These are phyloP conservation scores for Coccyzus lansbergi DNA, from an alignment of 2,797 vertebrate species.

Conservation along the genomic window DNA sequence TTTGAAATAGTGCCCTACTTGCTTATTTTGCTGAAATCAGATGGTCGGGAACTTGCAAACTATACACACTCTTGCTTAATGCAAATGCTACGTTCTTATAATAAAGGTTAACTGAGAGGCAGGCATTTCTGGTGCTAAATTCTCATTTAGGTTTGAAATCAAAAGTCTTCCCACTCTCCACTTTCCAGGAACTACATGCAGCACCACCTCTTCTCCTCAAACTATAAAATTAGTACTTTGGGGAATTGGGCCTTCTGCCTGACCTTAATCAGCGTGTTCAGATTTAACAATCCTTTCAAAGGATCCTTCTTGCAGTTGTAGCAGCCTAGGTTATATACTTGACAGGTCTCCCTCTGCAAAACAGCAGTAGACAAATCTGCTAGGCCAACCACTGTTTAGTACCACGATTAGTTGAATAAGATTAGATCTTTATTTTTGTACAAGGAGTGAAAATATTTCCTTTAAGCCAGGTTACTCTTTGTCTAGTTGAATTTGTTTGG, in stretches of 20 bases:
- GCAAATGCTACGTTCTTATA: constrained; percentile 13
- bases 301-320: constrained; percentile 22
- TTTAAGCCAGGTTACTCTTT: background rate
- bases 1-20: constrained; percentile 35
- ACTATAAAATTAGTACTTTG: constrained; percentile 51
- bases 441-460: constrained; percentile 23
- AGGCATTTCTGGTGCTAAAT: constrained; percentile 3
- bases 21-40: constrained; percentile 35
- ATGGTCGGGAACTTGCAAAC: background rate
- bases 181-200: background rate
- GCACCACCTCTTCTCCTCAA: constrained; percentile 22
- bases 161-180: background rate
- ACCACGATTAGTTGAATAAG: background rate
- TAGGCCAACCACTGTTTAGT: background rate
- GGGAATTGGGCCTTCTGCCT: constrained; percentile 38
- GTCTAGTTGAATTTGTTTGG: background rate
- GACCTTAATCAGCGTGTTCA: constrained; percentile 40
- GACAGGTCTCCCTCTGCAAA: background rate
- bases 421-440: constrained; percentile 14
- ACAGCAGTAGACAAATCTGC: background rate
- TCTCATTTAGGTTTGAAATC: constrained; percentile 55
- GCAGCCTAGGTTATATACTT: constrained; percentile 1
- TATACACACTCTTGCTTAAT: background rate
- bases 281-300: constrained; percentile 44
- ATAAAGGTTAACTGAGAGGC: constrained; percentile 8